Conservation (phyloP, 2,797 vertebrate species). For the Helostoma temminkii region DNA sequence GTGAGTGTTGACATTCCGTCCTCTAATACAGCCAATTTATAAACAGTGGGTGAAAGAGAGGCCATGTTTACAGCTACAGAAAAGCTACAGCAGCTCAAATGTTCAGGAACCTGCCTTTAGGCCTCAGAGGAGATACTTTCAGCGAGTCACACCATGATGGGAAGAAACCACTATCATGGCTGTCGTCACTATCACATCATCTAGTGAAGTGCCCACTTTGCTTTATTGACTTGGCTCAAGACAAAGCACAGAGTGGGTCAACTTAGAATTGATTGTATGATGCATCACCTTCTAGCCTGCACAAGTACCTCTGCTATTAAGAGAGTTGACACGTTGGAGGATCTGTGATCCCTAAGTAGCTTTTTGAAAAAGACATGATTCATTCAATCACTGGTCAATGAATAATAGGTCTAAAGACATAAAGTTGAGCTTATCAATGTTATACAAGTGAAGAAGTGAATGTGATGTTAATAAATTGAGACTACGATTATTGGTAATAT, state of each 20-base stretch:
- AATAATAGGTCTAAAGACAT: neutral
- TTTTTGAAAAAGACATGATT: constrained; percentile 20
- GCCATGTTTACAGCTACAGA: constrained; percentile 74
- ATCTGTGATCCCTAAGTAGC: constrained; percentile 32
- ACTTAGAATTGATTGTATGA: constrained; percentile 75
- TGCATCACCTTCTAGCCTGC: constrained; percentile 59
- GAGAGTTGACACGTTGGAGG: constrained; percentile 46
- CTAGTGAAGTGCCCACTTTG: constrained; percentile 71
- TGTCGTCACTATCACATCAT: constrained; percentile 72
- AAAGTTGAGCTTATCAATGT: constrained; percentile 8
- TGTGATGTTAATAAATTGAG: neutral
- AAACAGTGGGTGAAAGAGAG: constrained; percentile 75
- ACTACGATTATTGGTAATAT: neutral
- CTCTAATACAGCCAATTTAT: constrained; percentile 72
- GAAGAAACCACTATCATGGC: constrained; percentile 69
- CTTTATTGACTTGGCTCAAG: constrained; percentile 76
- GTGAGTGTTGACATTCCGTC: constrained; percentile 71
- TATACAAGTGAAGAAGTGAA: neutral
- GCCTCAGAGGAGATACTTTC: constrained; percentile 44
- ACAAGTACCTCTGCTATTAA: constrained; percentile 51
- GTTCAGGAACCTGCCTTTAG: constrained; percentile 47
- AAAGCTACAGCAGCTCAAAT: constrained; percentile 52
- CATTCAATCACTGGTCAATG: constrained; percentile 21
- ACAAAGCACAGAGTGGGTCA: constrained; percentile 75
- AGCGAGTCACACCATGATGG: constrained; percentile 47